Conservation (phyloP, 2,797 vertebrate species). For the Betta splendens region DNA sequence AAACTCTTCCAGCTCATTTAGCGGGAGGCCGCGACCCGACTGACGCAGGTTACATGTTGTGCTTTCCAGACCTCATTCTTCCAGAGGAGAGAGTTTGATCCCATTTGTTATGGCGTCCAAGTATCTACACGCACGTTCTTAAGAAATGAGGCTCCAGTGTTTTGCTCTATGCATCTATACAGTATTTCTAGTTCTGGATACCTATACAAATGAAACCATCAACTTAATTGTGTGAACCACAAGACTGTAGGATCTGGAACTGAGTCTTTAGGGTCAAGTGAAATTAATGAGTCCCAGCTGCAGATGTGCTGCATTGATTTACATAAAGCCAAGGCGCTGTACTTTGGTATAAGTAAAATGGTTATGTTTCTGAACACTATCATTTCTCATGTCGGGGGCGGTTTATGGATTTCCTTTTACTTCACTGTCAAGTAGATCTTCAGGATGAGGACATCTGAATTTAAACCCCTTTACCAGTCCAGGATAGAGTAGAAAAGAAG, state of each 20-base stretch:
- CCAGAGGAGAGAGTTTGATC: constrained; percentile 1
- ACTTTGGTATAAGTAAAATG: constrained; percentile 23
- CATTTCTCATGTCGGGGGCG: constrained; percentile 18
- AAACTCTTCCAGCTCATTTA: constrained; percentile 66
- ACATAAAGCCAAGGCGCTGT: constrained; percentile 1
- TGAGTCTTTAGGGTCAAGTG: constrained; percentile 36
- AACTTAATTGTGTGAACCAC: constrained; percentile 38
- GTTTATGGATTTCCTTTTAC: neutral
- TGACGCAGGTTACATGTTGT: constrained; percentile 47
- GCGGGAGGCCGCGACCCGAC: constrained; percentile 48
- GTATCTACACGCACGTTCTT: neutral
- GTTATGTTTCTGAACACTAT: constrained; percentile 9
- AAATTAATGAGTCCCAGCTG: constrained; percentile 39
- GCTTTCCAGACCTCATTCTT: constrained; percentile 46
- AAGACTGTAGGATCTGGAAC: constrained; percentile 18
- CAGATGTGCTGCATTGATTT: constrained; percentile 16
- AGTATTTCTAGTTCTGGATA: no score
- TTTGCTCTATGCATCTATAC: no score
- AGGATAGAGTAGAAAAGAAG: constrained; percentile 6
- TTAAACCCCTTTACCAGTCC: constrained; percentile 15
- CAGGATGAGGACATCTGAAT: constrained; percentile 24
- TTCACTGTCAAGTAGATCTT: constrained; percentile 16
- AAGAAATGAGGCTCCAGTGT: neutral
- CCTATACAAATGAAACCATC: no score
- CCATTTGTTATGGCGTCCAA: constrained; percentile 9